Conservation (phyloP, 1,140 invertebrate genomes). For the Harlomillsia oculata region DNA sequence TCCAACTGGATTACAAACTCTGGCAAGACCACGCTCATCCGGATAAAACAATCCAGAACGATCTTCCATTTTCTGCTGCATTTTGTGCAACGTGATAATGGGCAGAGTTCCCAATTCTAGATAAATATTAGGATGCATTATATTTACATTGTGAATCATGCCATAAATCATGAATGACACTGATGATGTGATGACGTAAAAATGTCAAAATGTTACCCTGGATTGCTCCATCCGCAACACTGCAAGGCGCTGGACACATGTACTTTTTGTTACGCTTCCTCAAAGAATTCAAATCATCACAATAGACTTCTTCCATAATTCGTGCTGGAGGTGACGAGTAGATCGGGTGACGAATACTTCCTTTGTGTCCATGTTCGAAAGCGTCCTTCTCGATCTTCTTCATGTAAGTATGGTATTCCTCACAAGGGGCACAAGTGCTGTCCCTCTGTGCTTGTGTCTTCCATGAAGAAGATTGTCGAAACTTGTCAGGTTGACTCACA, state of each 20-base stretch:
- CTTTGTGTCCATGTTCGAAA: constrained; percentile 1
- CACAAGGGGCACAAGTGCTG: constrained; percentile 23
- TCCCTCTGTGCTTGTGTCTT: neutral
- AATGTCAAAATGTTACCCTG: constrained; percentile 8
- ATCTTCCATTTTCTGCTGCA: constrained; percentile 26
- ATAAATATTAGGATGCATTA: neutral
- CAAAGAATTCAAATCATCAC: constrained; percentile 23
- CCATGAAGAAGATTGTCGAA: neutral
- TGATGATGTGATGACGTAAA: neutral
- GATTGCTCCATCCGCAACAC: constrained; percentile 23
- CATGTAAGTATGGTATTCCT: constrained; percentile 22
- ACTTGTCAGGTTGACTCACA: no score
- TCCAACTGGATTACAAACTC: constrained; percentile 32
- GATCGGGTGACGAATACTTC: constrained; percentile 16
- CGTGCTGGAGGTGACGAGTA: constrained; percentile 10
- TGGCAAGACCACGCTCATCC: constrained; percentile 24
- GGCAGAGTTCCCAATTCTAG: constrained; percentile 30
- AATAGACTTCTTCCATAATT: constrained; percentile 23
- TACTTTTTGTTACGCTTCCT: constrained; percentile 20
- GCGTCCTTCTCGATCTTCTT: constrained; percentile 11
- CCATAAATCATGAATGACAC: neutral
- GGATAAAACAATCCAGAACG: constrained; percentile 29
- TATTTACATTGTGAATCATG: neutral
- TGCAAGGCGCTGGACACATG: constrained; percentile 18
- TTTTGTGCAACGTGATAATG: constrained; percentile 29